Evolutionary conservation across 2,888 invertebrate species (phyloP).

Genomic region (Agapostemon virescens): DNA sequence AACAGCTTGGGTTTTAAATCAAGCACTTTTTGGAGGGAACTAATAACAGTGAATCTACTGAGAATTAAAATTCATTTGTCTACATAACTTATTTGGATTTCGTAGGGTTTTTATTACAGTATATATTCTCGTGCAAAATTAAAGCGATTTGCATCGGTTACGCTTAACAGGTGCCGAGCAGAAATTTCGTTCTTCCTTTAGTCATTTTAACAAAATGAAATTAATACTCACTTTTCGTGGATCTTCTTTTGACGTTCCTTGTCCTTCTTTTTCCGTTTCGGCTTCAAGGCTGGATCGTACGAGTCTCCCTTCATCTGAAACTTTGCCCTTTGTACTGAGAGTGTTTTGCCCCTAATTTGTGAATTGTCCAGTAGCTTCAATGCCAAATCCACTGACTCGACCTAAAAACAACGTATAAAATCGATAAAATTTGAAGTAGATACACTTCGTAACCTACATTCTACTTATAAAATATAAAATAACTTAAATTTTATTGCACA

Average conservation of each 20-base stretch:
- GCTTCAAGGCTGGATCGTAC: conserved; percentile 95
- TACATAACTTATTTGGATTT: no score
- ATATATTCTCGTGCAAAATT: no score
- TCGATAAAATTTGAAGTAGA: neutral
- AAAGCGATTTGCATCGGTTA: no score
- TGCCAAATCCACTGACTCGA: conserved; percentile 96
- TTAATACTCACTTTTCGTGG: conserved; percentile 93
- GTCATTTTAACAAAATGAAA: no score
- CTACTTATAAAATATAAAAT: neutral
- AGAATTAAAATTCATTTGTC: no score
- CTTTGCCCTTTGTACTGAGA: conserved; percentile 94
- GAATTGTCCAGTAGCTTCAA: conserved; percentile 94
- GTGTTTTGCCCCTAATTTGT: conserved; percentile 88
- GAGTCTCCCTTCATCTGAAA: conserved; percentile 94
- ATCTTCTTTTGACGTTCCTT: conserved; percentile 94
- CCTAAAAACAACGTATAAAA: conserved; percentile 80
- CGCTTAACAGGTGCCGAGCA: no score
- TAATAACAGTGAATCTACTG: no score
- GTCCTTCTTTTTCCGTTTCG: conserved; percentile 92
- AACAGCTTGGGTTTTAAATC: no score
- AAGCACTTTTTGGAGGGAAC: no score
- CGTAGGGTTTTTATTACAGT: no score
- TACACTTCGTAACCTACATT: neutral
- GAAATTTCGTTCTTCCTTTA: no score
- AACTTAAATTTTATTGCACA: neutral